phyloP scores from a whole-genome alignment of 2,888 invertebrate genomes.

The Miltochrista miniata region DNA sequence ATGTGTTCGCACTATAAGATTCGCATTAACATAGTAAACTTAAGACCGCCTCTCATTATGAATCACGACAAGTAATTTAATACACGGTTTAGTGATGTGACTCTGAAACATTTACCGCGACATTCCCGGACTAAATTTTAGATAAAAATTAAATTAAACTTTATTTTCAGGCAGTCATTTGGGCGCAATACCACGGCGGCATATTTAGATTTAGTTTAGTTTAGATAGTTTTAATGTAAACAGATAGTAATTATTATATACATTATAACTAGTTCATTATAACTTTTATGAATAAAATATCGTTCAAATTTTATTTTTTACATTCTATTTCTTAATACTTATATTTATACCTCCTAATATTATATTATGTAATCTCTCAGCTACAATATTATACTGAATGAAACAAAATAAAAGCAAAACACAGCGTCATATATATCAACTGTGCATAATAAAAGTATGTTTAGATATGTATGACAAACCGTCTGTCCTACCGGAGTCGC shows the following conservation, averaged over 20 bases:
- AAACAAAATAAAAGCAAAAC: background rate
- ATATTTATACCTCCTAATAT: too few species aligned
- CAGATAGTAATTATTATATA: too few species aligned
- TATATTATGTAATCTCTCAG: too few species aligned
- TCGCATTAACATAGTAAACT: slow-evolving; percentile 49
- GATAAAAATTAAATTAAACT: too few species aligned
- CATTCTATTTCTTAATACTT: too few species aligned
- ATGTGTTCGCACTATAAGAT: slow-evolving; percentile 25
- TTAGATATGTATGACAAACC: background rate
- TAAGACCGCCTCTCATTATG: slow-evolving; percentile 38
- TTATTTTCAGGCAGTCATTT: too few species aligned
- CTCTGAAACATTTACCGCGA: background rate
- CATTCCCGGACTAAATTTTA: background rate
- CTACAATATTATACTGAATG: background rate
- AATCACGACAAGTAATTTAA: slow-evolving; percentile 20
- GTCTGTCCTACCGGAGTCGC: background rate
- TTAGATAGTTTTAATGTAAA: too few species aligned
- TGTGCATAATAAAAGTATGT: background rate
- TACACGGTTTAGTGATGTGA: slow-evolving; percentile 22
- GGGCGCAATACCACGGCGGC: too few species aligned
- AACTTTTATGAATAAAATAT: too few species aligned
- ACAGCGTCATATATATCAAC: background rate
- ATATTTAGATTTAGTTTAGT: too few species aligned
- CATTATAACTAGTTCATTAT: too few species aligned
- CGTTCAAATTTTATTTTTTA: too few species aligned